Evolutionary conservation across 2,888 invertebrate species (phyloP), one percentile per base, ranked within the genome.

Genomic region (Chrysomela aeneicollis): DNA sequence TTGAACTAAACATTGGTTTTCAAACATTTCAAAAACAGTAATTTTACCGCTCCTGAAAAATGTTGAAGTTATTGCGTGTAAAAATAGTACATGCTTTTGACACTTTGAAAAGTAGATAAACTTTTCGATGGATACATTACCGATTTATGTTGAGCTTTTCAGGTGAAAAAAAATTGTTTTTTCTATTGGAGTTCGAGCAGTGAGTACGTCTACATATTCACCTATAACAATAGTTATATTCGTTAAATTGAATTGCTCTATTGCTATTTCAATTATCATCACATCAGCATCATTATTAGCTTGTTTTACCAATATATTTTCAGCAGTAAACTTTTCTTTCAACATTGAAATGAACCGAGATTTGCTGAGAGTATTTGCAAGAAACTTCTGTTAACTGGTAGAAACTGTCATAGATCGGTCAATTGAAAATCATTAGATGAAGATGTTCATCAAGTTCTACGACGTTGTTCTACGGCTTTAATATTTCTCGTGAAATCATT

Each of bases 51-150:
- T 65, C 42, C 30, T 54, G 54, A 49, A 60, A 53, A 64, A 19
- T 21, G 60, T 54, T 21, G 59, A 62, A 64, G 61, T 57, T 37
- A 57, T 42, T 42, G 64, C 61, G 42, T 64, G 61, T 50, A 61
- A 52, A 64, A 64, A 64, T 19, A 64, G 32, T 37, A 64, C n/a
- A 59, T 60, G 64, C 35, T 64, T 32, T 61, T 55, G 46, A 60
- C 52, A 60, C 26, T 60, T 49, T 22, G 18, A 50, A 51, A 50
- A 51, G 37, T 37, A 51, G 22, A 59, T 19, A 51, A 51, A 59
- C 51, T 51, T 51, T 59, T 59, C 10, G 51, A 59, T 59, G 51
- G 51, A 59, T 59, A 59, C 49, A 59, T 51, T 58, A 30, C 30
- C 22, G 58, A 47, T 58, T 58, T 47, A 8, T 58, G 58, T 8